phyloP scores from a whole-genome alignment of 2,113 vertebrate species.

The Tamias sibiricus region DNA sequence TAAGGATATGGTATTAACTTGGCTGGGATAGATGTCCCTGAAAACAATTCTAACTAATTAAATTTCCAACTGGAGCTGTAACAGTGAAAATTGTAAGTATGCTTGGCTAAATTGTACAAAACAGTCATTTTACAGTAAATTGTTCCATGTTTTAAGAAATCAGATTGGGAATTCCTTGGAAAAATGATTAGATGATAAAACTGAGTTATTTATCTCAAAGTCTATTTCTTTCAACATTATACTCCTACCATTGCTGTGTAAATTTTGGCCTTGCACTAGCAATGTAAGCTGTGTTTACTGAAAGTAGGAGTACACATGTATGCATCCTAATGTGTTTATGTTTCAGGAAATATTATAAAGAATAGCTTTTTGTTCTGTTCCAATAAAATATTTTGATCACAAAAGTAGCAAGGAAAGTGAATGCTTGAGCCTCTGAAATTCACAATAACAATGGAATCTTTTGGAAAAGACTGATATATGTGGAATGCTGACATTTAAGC shows the following conservation, averaged over 20 bases:
- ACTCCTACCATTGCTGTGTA: background rate
- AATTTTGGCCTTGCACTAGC: background rate
- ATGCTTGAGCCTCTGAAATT: background rate
- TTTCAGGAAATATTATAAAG: background rate
- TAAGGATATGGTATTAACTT: background rate
- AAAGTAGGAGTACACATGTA: background rate
- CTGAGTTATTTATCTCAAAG: too few species aligned
- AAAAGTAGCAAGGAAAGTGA: background rate
- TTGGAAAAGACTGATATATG: background rate
- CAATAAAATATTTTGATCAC: background rate
- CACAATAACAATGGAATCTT: background rate
- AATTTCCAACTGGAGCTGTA: background rate
- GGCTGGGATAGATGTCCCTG: background rate
- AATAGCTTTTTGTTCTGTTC: background rate
- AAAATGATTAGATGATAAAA: background rate
- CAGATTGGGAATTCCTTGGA: background rate
- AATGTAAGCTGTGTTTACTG: background rate
- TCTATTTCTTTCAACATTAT: background rate
- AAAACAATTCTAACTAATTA: background rate
- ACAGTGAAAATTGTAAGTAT: constrained; percentile 37
- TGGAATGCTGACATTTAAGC: background rate
- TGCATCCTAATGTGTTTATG: background rate
- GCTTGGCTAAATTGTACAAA: background rate
- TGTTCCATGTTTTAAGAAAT: constrained; percentile 17
- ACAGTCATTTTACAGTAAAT: background rate